phyloP scores from a whole-genome alignment of 2,113 vertebrate species.

The Lamprotornis superbus region DNA sequence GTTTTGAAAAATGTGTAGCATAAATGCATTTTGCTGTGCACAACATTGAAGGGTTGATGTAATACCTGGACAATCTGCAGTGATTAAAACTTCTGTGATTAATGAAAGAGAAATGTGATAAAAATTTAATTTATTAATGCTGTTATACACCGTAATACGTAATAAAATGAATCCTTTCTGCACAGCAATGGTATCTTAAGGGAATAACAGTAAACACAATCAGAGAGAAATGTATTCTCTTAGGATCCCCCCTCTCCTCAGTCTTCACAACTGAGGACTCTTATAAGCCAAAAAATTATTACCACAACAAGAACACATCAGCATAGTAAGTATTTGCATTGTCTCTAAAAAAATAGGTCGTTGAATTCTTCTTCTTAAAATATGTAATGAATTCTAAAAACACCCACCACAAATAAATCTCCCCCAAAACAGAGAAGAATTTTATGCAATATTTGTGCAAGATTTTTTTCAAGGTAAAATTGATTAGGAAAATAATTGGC shows the following conservation, averaged over 20 bases:
- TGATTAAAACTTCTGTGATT: neutral
- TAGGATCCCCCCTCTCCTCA: neutral
- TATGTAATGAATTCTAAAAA: neutral
- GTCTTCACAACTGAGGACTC: neutral
- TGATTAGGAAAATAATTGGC: neutral
- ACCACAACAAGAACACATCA: neutral
- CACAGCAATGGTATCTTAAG: neutral
- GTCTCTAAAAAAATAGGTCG: neutral
- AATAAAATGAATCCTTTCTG: neutral
- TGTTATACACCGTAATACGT: neutral
- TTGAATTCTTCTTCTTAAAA: neutral
- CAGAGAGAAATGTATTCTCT: neutral
- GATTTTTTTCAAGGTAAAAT: neutral
- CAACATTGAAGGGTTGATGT: neutral
- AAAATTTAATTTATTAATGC: neutral
- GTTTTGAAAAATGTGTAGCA: neutral
- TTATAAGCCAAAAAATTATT: neutral
- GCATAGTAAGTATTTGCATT: neutral
- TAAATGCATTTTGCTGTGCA: neutral
- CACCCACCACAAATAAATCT: neutral
- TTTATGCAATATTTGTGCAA: neutral
- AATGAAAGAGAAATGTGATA: neutral
- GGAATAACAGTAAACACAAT: neutral
- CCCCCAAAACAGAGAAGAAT: neutral
- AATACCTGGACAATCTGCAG: neutral